phyloP scores from a whole-genome alignment of 2,888 invertebrate species.

The Deilephila elpenor region DNA sequence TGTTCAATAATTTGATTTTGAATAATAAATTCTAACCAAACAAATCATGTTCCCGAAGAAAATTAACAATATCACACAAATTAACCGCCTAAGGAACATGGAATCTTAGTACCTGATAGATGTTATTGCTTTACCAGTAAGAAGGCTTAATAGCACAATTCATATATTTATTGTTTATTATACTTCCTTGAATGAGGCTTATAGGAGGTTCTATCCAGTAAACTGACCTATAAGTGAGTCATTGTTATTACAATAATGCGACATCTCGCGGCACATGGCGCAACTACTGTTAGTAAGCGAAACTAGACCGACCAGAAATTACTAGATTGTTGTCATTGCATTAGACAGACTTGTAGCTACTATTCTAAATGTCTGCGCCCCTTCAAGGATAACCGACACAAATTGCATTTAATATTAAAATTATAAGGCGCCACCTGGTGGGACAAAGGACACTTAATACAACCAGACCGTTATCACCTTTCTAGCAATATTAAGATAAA shows the following conservation, averaged over 20 bases:
- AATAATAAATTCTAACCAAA: too few species aligned
- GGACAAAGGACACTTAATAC: conserved; percentile 3
- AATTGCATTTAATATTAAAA: conserved; percentile 14
- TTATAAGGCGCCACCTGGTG: conserved; percentile 12
- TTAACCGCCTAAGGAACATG: too few species aligned
- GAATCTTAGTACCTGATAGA: too few species aligned
- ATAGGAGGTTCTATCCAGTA: neutral
- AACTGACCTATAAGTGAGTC: neutral
- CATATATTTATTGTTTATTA: too few species aligned
- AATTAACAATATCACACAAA: too few species aligned
- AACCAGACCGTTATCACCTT: conserved; percentile 19
- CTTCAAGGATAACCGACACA: conserved; percentile 14
- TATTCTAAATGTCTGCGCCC: neutral
- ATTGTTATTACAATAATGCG: neutral
- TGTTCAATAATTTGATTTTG: too few species aligned
- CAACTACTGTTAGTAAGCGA: neutral
- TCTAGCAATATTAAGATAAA: conserved; percentile 19
- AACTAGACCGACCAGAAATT: neutral
- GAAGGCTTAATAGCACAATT: too few species aligned
- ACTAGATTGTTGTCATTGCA: neutral
- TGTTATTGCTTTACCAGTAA: too few species aligned
- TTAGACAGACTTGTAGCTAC: neutral
- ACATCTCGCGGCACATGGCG: neutral
- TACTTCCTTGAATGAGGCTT: too few species aligned
- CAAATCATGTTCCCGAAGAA: too few species aligned